Percentiles rank a stretch among this genome's conserved stretches.
These are phyloP conservation scores for Arvicanthis niloticus DNA, from an alignment of 2,113 vertebrate genomes.

Conservation along the genomic window DNA sequence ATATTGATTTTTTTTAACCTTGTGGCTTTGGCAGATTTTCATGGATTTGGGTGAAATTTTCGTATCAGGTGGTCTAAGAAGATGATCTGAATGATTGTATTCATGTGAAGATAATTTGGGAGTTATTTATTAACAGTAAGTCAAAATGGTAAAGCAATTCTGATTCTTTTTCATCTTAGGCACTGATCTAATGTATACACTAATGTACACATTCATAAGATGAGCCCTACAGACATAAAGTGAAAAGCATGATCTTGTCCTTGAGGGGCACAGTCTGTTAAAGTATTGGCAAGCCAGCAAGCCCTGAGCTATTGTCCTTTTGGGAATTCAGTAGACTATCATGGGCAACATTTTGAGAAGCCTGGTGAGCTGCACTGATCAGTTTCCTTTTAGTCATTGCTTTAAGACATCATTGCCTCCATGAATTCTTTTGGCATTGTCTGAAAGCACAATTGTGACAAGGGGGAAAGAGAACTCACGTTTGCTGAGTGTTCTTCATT, in stretches of 20 bases:
- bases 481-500: neutral
- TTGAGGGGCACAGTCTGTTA: neutral
- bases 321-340: neutral
- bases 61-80: neutral
- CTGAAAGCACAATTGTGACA: neutral
- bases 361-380: neutral
- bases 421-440: neutral
- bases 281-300: neutral
- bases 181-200: neutral
- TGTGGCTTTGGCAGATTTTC: neutral
- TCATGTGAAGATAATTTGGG: neutral
- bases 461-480: neutral
- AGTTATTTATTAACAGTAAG: neutral
- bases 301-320: neutral
- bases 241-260: neutral
- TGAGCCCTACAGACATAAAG: neutral
- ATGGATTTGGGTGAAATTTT: neutral
- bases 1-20: neutral
- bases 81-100: neutral
- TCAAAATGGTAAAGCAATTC: neutral
- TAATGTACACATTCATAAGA: neutral
- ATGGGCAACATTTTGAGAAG: neutral
- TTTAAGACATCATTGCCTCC: neutral
- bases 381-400: neutral
- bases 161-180: neutral